Conservation (phyloP, 2,797 vertebrate genomes). For the Danio jaintianensis region DNA sequence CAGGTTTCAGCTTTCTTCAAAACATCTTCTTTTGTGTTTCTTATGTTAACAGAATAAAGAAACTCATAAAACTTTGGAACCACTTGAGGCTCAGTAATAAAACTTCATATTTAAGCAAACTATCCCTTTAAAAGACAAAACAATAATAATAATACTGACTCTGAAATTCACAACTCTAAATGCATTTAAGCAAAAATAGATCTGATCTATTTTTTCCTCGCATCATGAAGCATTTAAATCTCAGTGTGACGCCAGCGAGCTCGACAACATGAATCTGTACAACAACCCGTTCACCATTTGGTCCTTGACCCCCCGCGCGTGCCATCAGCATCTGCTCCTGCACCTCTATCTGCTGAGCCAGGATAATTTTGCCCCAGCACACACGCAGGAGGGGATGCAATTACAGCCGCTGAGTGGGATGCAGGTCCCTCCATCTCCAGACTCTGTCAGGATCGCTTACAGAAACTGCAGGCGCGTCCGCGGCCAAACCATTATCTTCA, state of each 20-base stretch:
- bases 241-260: conserved; percentile 36
- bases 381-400: conserved; percentile 54
- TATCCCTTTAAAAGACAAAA: too few relatives aligned
- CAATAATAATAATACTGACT: too few relatives aligned
- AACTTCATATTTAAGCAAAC: too few relatives aligned
- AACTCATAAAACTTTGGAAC: too few relatives aligned
- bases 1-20: too few relatives aligned
- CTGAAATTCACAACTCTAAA: too few relatives aligned
- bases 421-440: conserved; percentile 54
- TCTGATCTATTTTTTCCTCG: conserved; percentile 2
- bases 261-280: conserved; percentile 37
- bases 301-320: conserved; percentile 22
- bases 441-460: conserved; percentile 58
- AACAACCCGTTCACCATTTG: conserved; percentile 46
- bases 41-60: too few relatives aligned
- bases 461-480: conserved; percentile 30
- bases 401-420: conserved; percentile 51
- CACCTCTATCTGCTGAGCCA: conserved; percentile 55
- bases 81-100: too few relatives aligned
- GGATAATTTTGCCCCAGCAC: conserved; percentile 43
- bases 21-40: too few relatives aligned
- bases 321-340: conserved; percentile 42
- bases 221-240: conserved; percentile 36
- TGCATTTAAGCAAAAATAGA: not conserved
- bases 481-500: conserved; percentile 61